Evolutionary conservation across 1,140 invertebrate genomes (phyloP).

Genomic region (Zaprionus camerounensis): DNA sequence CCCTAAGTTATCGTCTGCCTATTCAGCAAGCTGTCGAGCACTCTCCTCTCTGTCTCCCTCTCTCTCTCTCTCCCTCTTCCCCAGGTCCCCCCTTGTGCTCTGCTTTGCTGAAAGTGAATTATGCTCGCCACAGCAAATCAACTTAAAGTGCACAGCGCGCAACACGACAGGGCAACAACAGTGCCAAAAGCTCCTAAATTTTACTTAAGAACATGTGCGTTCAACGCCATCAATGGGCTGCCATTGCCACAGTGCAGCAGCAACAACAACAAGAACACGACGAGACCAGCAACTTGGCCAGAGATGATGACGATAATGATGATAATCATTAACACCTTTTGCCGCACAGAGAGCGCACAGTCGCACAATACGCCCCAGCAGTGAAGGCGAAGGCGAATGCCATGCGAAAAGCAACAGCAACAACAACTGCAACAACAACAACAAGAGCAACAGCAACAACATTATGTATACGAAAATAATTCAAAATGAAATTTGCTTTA

Average conservation of each 20-base stretch:
- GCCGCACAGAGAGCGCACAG: conserved; percentile 62
- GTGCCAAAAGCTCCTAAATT: conserved; percentile 81
- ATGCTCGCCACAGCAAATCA: conserved; percentile 83
- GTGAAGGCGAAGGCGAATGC: conserved; percentile 39
- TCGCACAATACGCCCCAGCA: conserved; percentile 71
- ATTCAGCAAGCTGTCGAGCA: conserved; percentile 50
- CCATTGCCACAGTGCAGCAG: conserved; percentile 38
- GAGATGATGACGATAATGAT: conserved; percentile 74
- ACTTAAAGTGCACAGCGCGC: conserved; percentile 67
- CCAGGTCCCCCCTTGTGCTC: not conserved
- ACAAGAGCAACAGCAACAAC: conserved; percentile 45
- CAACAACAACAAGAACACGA: not conserved
- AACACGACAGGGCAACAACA: conserved; percentile 60
- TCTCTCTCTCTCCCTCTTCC: not conserved
- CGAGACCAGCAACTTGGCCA: conserved; percentile 6
- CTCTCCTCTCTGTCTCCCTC: not conserved
- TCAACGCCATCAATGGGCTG: conserved; percentile 76
- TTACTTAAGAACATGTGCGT: conserved; percentile 81
- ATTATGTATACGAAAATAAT: conserved; percentile 80
- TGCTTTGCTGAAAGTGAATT: conserved; percentile 67
- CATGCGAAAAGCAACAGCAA: conserved; percentile 34
- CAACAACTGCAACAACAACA: conserved; percentile 36
- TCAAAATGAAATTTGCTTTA: conserved; percentile 84
- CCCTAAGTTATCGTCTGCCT: conserved; percentile 79
- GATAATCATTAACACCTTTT: conserved; percentile 83